Percentiles rank a stretch among this genome's conserved stretches.
These are phyloP conservation scores for Cherax destructor DNA, from an alignment of 1,140 invertebrate genomes.

Conservation along the genomic window DNA sequence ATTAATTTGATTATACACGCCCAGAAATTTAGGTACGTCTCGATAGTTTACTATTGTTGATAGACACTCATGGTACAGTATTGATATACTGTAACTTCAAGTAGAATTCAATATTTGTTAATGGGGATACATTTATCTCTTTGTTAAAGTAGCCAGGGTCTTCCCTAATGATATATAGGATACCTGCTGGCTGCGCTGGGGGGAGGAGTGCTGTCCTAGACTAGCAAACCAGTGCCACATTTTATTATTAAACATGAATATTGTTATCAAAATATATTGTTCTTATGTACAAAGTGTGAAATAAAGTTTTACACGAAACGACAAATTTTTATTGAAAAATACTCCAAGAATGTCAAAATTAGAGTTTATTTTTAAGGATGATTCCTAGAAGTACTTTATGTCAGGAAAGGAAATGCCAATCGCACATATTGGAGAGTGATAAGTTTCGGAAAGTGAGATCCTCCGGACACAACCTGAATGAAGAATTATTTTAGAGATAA, in stretches of 20 bases:
- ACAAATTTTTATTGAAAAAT: neutral
- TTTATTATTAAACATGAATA: constrained; percentile 66
- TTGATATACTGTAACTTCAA: neutral
- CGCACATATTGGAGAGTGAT: too few relatives aligned
- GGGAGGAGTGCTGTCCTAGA: constrained; percentile 16
- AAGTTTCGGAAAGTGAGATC: too few relatives aligned
- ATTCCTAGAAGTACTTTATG: too few relatives aligned
- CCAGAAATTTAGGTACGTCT: too few relatives aligned
- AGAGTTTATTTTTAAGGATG: too few relatives aligned
- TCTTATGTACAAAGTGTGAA: constrained; percentile 70
- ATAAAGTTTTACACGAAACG: constrained; percentile 67
- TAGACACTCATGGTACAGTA: too few relatives aligned
- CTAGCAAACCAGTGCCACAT: constrained; percentile 9
- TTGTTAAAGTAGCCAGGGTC: neutral
- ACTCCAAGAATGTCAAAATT: too few relatives aligned
- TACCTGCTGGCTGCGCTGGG: neutral
- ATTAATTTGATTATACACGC: too few relatives aligned
- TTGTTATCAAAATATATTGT: constrained; percentile 70
- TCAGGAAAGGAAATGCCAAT: too few relatives aligned
- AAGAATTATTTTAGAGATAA: too few relatives aligned
- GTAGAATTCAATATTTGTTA: neutral
- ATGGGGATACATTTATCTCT: constrained; percentile 6
- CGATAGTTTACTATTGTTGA: too few relatives aligned
- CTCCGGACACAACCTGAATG: too few relatives aligned
- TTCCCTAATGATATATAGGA: constrained; percentile 2